Evolutionary conservation across 2,888 invertebrate genomes (phyloP), one percentile per base, ranked within the genome.

Genomic region (Acleris laterana): DNA sequence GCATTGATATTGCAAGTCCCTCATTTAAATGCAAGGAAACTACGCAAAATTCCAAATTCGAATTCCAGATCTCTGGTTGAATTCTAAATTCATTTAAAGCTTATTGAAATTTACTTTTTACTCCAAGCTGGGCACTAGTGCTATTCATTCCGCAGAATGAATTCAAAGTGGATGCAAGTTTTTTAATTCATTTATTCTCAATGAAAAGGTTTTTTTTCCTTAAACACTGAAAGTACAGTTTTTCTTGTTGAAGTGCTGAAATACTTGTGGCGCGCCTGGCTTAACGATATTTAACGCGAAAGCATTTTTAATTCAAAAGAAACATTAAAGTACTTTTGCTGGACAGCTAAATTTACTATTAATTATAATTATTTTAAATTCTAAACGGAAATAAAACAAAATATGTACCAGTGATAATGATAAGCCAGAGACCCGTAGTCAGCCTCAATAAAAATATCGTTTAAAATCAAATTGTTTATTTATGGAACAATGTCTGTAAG

Each of bases 71-170:
- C 44, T 32, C 46, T 22, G 7, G 48, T 19, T 44, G 42, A 60
- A 64, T 60, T 28, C 42, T 5, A 55, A 28, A 55, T 65, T 55
- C 55, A 65, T 60, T 58, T 52, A 17, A 49, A 48, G 49, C 42
- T 48, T 59, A 59, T 53, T 59, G n/a, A 53, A 59, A 42, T 63
- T 59, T 46, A 19, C 49, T 19, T 65, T 44, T 44, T 42, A 49
- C 16, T 6, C 42, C 44, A 44, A 44, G 44, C 44, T 44, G 44
- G 44, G n/a, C 0, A 7, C 5, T 16, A 1, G 3, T 11, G n/a
- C 28, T 53, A 42, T 44, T 48, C 53, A 49, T 48, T 53, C 52
- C 17, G 44, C 19, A 2, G n/a, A 11, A 38, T 38, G 42, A 64
- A 49, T 49, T 53, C 5, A 6, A 64, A 17, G 13, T 19, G 49